Base-by-base conservation (phyloP, 1,140 invertebrate species). In the Chymomyza costata region DNA sequence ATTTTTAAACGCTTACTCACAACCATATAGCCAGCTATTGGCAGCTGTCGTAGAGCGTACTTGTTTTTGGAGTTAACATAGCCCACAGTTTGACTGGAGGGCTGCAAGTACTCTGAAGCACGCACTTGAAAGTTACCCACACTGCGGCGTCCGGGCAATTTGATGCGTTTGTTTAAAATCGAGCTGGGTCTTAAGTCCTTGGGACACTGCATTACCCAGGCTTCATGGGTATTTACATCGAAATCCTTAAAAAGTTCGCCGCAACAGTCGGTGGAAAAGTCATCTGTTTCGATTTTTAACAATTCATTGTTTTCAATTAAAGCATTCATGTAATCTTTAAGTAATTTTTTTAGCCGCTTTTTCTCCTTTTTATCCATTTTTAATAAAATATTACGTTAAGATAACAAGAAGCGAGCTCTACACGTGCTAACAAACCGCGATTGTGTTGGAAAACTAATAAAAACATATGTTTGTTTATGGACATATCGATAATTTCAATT, bases 171-270 rank as follows among this genome's bases (percentile, higher is more conserved):
- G 10, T 31, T 41, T 13, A 44, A 44, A 19, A 78, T 8, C 1
- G 17, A 10, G 7, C 6, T 35, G 11, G 37, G 30, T 15, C 71
- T 44, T 25, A 59, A 35, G 3, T 52, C 49, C 35, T 48, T 71
- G 15, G 71, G 63, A 6, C 73, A 80, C 30, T 78, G 66, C 35
- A 78, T 5, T 5, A 76, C 10, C 71, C 71, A 76, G n/a, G 48
- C 71, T 1, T 76, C 71, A n/a, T 76, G 54, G 5, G 48, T 39
- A 0, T 51, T 55, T 1, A 13, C 14, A 32, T 76, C 51, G 15
- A 67, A 78, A 0, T 46, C 2, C 0, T 54, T 25, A 1, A 76
- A 6, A 2, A 14, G 21, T 2, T 17, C 7, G 11, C 44, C 41
- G 16, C 50, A 64, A 2, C 60, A 62, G 13, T 55, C 32, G 21